Percentiles rank a stretch among this genome's conserved stretches.
Evolutionary conservation across 2,797 vertebrate species (phyloP).

Genomic region (Sebastes diaconus): DNA sequence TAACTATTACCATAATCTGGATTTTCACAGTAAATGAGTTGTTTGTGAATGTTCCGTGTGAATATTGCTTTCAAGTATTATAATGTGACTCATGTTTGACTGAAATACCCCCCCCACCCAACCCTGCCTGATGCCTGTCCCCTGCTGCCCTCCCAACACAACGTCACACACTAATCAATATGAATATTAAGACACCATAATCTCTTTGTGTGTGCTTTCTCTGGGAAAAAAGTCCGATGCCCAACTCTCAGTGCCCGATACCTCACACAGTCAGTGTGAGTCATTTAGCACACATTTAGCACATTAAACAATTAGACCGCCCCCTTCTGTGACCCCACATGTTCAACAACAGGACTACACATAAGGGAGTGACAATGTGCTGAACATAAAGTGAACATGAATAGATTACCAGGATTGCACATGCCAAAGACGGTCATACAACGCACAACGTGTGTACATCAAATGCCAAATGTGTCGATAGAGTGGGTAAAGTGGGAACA

Average conservation of each 20-base stretch:
- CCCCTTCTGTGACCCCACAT: neutral
- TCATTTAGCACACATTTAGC: constrained; percentile 24
- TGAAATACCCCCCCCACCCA: constrained; percentile 36
- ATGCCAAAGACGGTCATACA: neutral
- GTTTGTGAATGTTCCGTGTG: constrained; percentile 35
- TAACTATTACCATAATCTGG: constrained; percentile 49
- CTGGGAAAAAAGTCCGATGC: neutral
- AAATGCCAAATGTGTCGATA: neutral
- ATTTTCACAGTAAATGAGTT: constrained; percentile 39
- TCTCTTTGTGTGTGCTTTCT: constrained; percentile 3
- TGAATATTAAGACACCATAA: constrained; percentile 26
- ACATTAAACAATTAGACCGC: constrained; percentile 30
- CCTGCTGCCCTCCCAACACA: constrained; percentile 3
- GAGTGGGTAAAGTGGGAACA: neutral
- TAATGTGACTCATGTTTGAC: constrained; percentile 29
- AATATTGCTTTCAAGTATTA: constrained; percentile 36
- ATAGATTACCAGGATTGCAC: too few relatives aligned
- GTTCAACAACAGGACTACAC: constrained; percentile 9
- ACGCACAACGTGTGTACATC: neutral
- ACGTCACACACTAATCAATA: constrained; percentile 55
- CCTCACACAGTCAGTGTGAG: constrained; percentile 8
- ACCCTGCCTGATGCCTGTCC: neutral
- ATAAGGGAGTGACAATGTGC: neutral
- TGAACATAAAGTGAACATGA: neutral
- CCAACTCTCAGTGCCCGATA: neutral